phyloP scores from a whole-genome alignment of 1,140 invertebrate genomes.

The Rhizoglyphus robini region DNA sequence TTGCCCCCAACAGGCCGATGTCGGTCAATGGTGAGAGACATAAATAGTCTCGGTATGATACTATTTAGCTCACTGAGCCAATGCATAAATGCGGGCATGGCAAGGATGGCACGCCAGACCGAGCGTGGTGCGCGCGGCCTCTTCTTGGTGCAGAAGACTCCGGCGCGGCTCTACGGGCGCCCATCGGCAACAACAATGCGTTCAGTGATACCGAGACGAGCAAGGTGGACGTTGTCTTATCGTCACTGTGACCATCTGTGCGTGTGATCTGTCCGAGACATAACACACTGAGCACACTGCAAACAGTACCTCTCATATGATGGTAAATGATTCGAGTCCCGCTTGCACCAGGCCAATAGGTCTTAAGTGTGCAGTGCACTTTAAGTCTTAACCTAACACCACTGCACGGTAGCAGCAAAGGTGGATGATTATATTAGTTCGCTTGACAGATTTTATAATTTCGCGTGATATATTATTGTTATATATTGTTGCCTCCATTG shows the following conservation, averaged over 20 bases:
- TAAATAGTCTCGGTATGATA: conserved; percentile 1
- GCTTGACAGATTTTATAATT: background rate
- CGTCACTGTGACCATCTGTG: background rate
- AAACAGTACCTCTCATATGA: too few species aligned
- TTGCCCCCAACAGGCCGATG: too few species aligned
- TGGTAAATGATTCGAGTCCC: too few species aligned
- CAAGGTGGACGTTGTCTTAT: background rate
- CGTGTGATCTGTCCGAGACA: conserved; percentile 5
- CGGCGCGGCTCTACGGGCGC: too few species aligned
- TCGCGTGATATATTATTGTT: conserved; percentile 10
- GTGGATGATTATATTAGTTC: background rate
- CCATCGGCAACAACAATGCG: background rate
- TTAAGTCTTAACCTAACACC: background rate
- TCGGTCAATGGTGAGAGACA: background rate
- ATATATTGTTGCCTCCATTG: background rate
- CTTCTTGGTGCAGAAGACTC: background rate
- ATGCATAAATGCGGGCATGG: too few species aligned
- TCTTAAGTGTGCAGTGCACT: background rate
- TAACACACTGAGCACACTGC: too few species aligned
- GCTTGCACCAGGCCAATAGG: too few species aligned
- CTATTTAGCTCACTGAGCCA: conserved; percentile 1
- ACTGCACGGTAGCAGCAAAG: background rate
- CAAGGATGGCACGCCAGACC: too few species aligned
- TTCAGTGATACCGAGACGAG: background rate
- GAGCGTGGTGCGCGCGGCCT: too few species aligned